A percentile compares a stretch with the other conserved stretches of the same genome.
Evolutionary conservation across 2,113 vertebrate species (phyloP).

Genomic region (Alexandromys fortis): DNA sequence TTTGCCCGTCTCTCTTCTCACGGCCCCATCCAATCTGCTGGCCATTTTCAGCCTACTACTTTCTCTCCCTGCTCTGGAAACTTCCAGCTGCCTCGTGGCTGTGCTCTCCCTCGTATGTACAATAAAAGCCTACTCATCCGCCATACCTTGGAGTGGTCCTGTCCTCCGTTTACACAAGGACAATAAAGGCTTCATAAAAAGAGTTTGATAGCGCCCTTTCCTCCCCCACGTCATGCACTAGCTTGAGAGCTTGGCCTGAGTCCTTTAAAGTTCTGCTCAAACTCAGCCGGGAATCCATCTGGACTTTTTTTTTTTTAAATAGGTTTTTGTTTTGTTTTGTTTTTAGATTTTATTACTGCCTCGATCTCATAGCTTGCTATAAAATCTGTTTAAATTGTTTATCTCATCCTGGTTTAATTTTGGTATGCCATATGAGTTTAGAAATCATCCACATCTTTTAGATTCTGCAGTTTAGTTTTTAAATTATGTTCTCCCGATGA

Average conservation of each 20-base stretch:
- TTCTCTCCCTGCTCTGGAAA: background rate
- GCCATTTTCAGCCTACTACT: background rate
- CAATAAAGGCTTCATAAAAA: background rate
- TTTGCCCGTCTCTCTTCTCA: background rate
- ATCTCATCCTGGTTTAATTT: background rate
- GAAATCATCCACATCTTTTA: background rate
- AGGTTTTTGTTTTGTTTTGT: background rate
- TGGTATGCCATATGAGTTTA: background rate
- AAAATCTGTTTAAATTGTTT: background rate
- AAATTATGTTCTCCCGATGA: background rate
- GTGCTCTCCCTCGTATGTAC: background rate
- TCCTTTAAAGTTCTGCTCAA: background rate
- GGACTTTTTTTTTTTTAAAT: background rate
- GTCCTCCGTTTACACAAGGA: background rate
- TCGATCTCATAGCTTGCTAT: background rate
- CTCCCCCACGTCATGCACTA: background rate
- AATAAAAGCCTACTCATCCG: background rate
- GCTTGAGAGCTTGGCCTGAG: background rate
- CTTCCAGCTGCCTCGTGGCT: no score
- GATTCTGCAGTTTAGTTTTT: background rate
- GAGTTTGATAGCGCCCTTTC: background rate
- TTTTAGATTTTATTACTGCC: background rate
- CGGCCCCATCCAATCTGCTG: background rate
- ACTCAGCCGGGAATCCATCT: background rate
- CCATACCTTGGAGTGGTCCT: background rate